These are phyloP conservation scores for Apocrypta bakeri DNA, from an alignment of 1,140 invertebrate species.

Conservation along the genomic window DNA sequence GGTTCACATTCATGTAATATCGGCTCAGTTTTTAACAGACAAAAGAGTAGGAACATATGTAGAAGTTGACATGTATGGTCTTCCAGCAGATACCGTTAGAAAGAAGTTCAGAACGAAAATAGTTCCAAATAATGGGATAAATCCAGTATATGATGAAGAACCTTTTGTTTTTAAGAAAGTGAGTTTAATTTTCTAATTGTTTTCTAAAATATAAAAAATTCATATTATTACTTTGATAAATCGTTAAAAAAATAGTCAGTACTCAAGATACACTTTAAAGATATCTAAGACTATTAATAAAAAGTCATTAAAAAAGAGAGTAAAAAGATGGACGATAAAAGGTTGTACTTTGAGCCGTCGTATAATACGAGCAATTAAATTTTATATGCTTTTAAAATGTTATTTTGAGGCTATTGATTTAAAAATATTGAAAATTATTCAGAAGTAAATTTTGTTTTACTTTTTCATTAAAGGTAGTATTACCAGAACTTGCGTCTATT, in stretches of 20 bases:
- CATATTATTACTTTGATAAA: not conserved
- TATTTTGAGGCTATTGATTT: too few relatives aligned
- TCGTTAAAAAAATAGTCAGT: not conserved
- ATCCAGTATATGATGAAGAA: conserved; percentile 96
- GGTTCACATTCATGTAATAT: conserved; percentile 91
- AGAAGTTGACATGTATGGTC: conserved; percentile 99
- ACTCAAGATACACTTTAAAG: not conserved
- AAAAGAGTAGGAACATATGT: conserved; percentile 97
- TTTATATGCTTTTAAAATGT: too few relatives aligned
- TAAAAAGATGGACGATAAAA: not conserved
- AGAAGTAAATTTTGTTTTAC: not conserved
- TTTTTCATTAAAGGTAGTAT: conserved; percentile 83
- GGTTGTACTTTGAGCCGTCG: not conserved
- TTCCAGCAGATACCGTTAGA: conserved; percentile 97
- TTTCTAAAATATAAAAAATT: not conserved
- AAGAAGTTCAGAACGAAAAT: conserved; percentile 97
- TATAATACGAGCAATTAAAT: not conserved
- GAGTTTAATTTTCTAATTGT: conserved; percentile 38
- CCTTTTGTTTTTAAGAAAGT: conserved; percentile 99
- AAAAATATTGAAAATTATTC: not conserved
- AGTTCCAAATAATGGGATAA: conserved; percentile 96
- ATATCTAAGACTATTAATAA: not conserved
- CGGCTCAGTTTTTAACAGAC: conserved; percentile 96
- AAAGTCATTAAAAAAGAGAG: not conserved
- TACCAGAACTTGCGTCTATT: conserved; percentile 96